Percentiles rank a stretch among this genome's conserved stretches.
These are phyloP conservation scores for Apotomis capreana DNA, from an alignment of 2,888 invertebrate genomes.

Conservation along the genomic window DNA sequence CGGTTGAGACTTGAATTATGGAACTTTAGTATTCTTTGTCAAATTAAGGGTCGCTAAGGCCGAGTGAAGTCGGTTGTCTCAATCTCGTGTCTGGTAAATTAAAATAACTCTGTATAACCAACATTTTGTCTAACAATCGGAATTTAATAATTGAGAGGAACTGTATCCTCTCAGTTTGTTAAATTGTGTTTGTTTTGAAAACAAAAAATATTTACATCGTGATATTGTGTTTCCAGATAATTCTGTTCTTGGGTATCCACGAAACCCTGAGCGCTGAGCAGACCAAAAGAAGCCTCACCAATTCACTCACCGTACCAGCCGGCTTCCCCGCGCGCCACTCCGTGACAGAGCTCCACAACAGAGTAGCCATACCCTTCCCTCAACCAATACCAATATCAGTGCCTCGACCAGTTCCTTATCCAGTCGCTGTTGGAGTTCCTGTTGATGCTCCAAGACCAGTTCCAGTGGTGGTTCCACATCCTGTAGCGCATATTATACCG, in stretches of 20 bases:
- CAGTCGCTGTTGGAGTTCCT: slow-evolving; percentile 78
- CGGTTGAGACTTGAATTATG: too few species aligned
- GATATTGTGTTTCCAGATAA: slow-evolving; percentile 50
- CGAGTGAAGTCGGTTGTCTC: too few species aligned
- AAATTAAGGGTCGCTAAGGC: too few species aligned
- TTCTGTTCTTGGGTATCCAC: slow-evolving; percentile 53
- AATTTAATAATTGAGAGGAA: too few species aligned
- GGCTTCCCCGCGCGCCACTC: slow-evolving; percentile 68
- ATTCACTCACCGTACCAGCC: slow-evolving; percentile 39
- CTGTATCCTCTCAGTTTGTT: too few species aligned
- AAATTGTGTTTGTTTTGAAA: too few species aligned
- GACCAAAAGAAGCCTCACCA: slow-evolving; percentile 41
- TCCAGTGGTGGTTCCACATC: slow-evolving; percentile 69
- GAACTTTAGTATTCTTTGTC: too few species aligned
- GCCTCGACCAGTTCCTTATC: slow-evolving; percentile 75
- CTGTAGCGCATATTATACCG: slow-evolving; percentile 71
- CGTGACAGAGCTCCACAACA: slow-evolving; percentile 74
- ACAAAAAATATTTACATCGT: not conserved
- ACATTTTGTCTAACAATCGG: too few species aligned
- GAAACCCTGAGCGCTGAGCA: slow-evolving; percentile 47
- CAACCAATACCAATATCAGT: slow-evolving; percentile 79
- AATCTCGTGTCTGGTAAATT: too few species aligned
- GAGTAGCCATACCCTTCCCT: slow-evolving; percentile 80
- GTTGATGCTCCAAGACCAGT: slow-evolving; percentile 68
- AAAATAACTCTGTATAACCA: too few species aligned